A percentile compares a stretch with the other conserved stretches of the same genome.
phyloP scores from a whole-genome alignment of 1,140 invertebrate species.

The Leucophenga varia region DNA sequence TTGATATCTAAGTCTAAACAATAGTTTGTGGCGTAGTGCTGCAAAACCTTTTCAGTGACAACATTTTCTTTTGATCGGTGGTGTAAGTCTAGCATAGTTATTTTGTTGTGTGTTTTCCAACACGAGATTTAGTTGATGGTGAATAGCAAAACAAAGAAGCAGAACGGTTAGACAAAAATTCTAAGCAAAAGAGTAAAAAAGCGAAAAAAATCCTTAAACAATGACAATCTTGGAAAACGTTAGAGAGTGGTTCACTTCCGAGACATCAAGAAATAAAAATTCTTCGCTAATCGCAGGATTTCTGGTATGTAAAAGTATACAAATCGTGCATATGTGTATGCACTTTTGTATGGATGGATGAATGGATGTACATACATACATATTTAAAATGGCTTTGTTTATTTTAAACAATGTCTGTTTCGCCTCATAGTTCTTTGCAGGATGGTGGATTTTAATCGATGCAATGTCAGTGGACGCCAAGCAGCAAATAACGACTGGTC shows the following conservation, averaged over 20 bases:
- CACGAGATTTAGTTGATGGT: too few species aligned
- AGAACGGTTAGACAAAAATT: too few species aligned
- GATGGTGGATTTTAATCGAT: constrained; percentile 98
- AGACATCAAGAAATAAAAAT: constrained; percentile 78
- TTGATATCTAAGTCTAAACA: too few species aligned
- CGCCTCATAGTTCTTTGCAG: constrained; percentile 76
- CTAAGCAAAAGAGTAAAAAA: too few species aligned
- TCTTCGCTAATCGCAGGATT: constrained; percentile 80
- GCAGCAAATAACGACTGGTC: constrained; percentile 68
- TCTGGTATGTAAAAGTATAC: constrained; percentile 65
- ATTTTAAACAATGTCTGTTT: constrained; percentile 1
- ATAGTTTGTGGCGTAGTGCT: too few species aligned
- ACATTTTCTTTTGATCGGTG: too few species aligned
- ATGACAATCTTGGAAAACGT: constrained; percentile 43
- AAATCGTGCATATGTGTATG: constrained; percentile 2
- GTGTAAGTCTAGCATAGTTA: too few species aligned
- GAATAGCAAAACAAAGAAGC: too few species aligned
- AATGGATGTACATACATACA: too few species aligned
- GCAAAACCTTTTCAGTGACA: too few species aligned
- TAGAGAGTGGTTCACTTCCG: constrained; percentile 38
- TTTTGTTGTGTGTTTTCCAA: too few species aligned
- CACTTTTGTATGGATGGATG: too few species aligned
- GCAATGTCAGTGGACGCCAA: constrained; percentile 73
- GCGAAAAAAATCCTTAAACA: constrained; percentile 9
- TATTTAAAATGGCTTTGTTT: background rate